phyloP scores from a whole-genome alignment of 2,797 vertebrate genomes.

The Ctenopoma kingsleyae region DNA sequence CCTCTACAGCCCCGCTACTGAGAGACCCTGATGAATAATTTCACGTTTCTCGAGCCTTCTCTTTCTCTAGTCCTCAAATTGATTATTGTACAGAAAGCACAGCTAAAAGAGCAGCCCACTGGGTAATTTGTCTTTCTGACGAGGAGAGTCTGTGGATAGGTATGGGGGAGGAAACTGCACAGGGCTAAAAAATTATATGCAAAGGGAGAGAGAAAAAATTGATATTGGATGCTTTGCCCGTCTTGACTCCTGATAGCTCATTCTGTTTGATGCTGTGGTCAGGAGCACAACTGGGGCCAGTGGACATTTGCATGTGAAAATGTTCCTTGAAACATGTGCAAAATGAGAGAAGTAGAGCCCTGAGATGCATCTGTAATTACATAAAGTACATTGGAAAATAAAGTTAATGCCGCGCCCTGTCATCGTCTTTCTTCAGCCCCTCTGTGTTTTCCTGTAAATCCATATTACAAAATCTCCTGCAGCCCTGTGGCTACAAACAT shows the following conservation, averaged over 20 bases:
- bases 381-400: conserved; percentile 52
- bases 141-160: conserved; percentile 62
- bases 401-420: conserved; percentile 37
- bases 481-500: conserved; percentile 57
- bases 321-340: conserved; percentile 40
- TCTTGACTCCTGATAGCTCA: conserved; percentile 73
- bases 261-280: conserved; percentile 84
- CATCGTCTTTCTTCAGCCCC: conserved; percentile 31
- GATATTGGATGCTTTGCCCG: conserved; percentile 65
- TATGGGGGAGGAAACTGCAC: conserved; percentile 53
- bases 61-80: conserved; percentile 79
- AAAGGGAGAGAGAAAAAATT: conserved; percentile 65
- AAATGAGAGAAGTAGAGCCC: conserved; percentile 45
- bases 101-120: conserved; percentile 77
- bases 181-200: conserved; percentile 57
- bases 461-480: conserved; percentile 52
- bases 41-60: conserved; percentile 77
- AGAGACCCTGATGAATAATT: conserved; percentile 85
- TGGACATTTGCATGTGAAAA: conserved; percentile 65
- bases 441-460: conserved; percentile 48
- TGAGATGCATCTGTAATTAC: conserved; percentile 65
- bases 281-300: conserved; percentile 60
- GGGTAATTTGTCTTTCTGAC: conserved; percentile 83
- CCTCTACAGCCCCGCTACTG: conserved; percentile 52
- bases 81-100: conserved; percentile 83